These are phyloP conservation scores for Loripinus fragilis DNA, from an alignment of 2,888 invertebrate species.

Conservation along the genomic window DNA sequence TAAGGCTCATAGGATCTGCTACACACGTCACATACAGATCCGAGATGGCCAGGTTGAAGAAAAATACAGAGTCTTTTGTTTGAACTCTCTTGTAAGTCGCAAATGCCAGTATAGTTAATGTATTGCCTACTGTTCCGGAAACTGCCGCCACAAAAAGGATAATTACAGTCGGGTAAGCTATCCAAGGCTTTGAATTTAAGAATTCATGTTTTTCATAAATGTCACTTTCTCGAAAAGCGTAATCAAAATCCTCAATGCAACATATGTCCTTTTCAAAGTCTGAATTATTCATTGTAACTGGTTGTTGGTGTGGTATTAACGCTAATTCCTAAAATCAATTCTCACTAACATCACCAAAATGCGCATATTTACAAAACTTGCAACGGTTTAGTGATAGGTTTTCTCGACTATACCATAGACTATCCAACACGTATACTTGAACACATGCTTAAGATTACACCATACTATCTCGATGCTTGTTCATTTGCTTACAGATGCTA, in stretches of 20 bases:
- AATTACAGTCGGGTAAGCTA: not conserved
- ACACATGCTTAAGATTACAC: no score
- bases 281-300: not conserved
- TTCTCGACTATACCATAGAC: no score
- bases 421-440: no score
- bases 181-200: not conserved
- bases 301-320: no score
- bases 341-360: no score
- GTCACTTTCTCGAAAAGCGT: not conserved
- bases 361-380: no score
- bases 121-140: not conserved
- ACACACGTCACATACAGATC: slow-evolving; percentile 70
- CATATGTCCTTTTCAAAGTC: not conserved
- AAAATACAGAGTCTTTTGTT: not conserved
- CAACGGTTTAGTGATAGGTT: no score
- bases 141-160: not conserved
- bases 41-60: slow-evolving; percentile 23
- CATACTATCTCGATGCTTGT: no score
- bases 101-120: not conserved
- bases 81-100: not conserved
- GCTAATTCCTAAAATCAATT: no score
- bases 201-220: not conserved
- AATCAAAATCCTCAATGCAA: not conserved
- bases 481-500: no score
- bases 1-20: slow-evolving; percentile 69